These are phyloP conservation scores for Linnaemya tessellans DNA, from an alignment of 2,888 invertebrate genomes.

Conservation along the genomic window DNA sequence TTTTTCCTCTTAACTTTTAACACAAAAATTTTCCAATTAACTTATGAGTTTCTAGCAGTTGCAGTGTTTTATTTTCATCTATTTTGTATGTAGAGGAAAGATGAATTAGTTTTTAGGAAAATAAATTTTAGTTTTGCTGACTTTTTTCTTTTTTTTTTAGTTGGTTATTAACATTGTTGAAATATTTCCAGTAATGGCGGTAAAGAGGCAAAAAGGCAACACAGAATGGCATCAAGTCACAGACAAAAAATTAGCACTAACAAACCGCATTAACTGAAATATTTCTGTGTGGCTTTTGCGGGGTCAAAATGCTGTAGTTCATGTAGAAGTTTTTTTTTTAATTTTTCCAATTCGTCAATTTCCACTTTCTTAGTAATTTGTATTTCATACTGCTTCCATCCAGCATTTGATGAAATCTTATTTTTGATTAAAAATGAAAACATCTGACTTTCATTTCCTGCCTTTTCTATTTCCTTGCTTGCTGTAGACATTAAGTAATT, in stretches of 20 bases:
- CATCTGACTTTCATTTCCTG: no score
- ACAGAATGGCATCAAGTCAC: no score
- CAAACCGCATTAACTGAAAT: constrained; percentile 44
- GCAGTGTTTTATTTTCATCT: constrained; percentile 38
- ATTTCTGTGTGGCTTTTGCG: constrained; percentile 10
- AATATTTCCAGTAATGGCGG: constrained; percentile 28
- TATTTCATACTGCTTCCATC: not conserved
- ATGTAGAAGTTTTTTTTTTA: not conserved
- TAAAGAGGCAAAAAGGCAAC: not conserved
- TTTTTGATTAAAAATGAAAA: not conserved
- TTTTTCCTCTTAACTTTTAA: constrained; percentile 48
- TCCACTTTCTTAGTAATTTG: not conserved
- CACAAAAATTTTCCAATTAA: constrained; percentile 69
- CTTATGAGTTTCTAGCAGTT: constrained; percentile 61
- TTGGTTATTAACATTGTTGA: constrained; percentile 38
- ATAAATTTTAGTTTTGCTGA: constrained; percentile 19
- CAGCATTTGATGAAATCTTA: no score
- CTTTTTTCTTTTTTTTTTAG: constrained; percentile 14
- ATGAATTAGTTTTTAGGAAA: constrained; percentile 54
- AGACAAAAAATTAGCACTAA: constrained; percentile 20
- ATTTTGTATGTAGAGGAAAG: constrained; percentile 33
- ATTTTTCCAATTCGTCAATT: not conserved
- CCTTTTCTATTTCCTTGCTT: no score
- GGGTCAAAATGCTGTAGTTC: not conserved
- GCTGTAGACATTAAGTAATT: no score